These are phyloP conservation scores for Drosophila sproati DNA, from an alignment of 1,140 invertebrate species.

Conservation along the genomic window DNA sequence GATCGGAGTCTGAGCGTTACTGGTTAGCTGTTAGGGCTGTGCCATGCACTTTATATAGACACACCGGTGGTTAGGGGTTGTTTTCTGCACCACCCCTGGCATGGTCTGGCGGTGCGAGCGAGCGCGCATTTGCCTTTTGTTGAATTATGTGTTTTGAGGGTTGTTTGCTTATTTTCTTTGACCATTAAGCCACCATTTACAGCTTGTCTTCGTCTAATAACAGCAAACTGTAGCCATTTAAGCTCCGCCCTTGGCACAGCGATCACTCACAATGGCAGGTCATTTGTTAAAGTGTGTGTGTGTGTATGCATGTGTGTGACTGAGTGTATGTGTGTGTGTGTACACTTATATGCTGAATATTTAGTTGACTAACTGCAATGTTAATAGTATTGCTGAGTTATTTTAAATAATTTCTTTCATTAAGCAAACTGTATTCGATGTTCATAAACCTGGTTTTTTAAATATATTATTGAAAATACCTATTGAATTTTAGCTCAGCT, in stretches of 20 bases:
- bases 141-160: conserved; percentile 65
- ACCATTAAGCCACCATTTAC: conserved; percentile 78
- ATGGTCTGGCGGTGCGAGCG: conserved; percentile 15
- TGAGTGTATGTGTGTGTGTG: conserved; percentile 3
- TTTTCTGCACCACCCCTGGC: conserved; percentile 42
- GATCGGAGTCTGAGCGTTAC: conserved; percentile 71
- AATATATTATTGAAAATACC: too few species aligned
- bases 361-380: background rate
- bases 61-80: conserved; percentile 53
- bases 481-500: too few species aligned
- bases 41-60: conserved; percentile 59
- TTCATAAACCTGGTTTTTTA: too few species aligned
- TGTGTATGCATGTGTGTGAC: conserved; percentile 1
- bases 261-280: conserved; percentile 70
- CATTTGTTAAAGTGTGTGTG: conserved; percentile 2
- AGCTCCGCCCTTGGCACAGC: conserved; percentile 73
- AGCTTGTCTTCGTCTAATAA: conserved; percentile 43
- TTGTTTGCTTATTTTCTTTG: conserved; percentile 58
- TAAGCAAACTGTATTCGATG: background rate
- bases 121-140: conserved; percentile 28
- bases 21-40: conserved; percentile 59
- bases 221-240: conserved; percentile 78
- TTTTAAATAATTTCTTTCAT: background rate
- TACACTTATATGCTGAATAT: background rate
- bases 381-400: background rate